Evolutionary conservation across 1,140 invertebrate genomes (phyloP).

Genomic region (Magallana angulata): DNA sequence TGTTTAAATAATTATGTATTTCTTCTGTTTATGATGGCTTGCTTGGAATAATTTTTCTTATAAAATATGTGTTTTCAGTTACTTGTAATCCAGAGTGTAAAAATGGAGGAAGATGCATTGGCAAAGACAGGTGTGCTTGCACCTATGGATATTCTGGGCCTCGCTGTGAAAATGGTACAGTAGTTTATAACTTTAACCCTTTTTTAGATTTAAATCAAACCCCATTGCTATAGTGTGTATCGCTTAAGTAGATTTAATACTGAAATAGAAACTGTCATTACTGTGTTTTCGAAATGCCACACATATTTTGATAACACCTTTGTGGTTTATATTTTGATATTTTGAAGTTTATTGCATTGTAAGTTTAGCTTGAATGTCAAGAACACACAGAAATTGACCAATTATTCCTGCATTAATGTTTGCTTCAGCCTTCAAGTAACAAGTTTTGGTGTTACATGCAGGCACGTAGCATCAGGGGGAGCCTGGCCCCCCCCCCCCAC

Average conservation of each 20-base stretch:
- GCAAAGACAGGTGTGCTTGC: conserved; percentile 91
- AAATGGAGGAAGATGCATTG: conserved; percentile 92
- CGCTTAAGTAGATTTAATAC: too few relatives aligned
- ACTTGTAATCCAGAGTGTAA: conserved; percentile 89
- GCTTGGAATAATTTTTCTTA: too few relatives aligned
- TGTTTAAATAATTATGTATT: too few relatives aligned
- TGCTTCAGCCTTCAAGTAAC: neutral
- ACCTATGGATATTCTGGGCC: conserved; percentile 91
- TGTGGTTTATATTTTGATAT: neutral
- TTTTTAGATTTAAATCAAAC: too few relatives aligned
- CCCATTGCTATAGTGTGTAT: too few relatives aligned
- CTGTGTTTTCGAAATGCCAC: neutral
- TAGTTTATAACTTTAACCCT: too few relatives aligned
- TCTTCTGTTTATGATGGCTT: too few relatives aligned
- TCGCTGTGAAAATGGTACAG: conserved; percentile 88
- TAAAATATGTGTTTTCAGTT: conserved; percentile 80
- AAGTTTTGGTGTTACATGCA: neutral
- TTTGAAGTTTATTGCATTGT: neutral
- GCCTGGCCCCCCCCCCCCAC: too few relatives aligned
- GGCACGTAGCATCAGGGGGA: too few relatives aligned
- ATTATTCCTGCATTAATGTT: neutral
- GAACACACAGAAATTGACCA: neutral
- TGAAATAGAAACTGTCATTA: neutral
- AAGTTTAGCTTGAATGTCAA: neutral
- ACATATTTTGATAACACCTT: neutral